These are phyloP conservation scores for Nesidiocoris tenuis DNA, from an alignment of 2,888 invertebrate species.

Conservation along the genomic window DNA sequence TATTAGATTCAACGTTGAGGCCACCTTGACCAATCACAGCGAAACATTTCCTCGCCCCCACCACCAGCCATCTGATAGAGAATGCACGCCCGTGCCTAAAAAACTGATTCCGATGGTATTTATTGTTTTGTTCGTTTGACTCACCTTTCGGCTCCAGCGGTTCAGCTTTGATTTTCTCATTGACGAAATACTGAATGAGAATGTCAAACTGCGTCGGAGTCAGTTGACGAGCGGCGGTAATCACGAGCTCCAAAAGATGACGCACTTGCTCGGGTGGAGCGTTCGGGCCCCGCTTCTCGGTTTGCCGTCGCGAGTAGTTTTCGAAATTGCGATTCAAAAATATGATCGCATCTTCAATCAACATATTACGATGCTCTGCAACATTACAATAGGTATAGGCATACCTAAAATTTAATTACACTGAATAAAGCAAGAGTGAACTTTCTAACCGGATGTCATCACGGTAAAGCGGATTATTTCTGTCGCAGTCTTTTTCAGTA, in stretches of 20 bases:
- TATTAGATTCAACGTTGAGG: too few species aligned
- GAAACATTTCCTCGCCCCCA: too few species aligned
- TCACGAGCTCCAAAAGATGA: constrained; percentile 56
- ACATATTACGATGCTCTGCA: constrained; percentile 93
- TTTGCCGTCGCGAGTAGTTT: constrained; percentile 57
- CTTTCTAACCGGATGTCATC: too few species aligned
- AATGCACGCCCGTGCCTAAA: too few species aligned
- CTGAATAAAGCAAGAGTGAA: not conserved
- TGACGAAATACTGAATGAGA: constrained; percentile 70
- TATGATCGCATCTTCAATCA: constrained; percentile 82
- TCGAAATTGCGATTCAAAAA: constrained; percentile 73
- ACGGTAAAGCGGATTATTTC: too few species aligned
- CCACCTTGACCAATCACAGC: too few species aligned
- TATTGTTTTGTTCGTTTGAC: too few species aligned
- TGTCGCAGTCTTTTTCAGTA: too few species aligned
- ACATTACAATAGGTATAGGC: constrained; percentile 38
- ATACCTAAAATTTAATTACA: not conserved
- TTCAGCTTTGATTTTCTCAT: constrained; percentile 66
- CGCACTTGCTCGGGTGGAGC: constrained; percentile 49
- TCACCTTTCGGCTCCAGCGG: constrained; percentile 64
- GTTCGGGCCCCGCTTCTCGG: constrained; percentile 57
- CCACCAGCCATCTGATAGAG: too few species aligned
- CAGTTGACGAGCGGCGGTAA: constrained; percentile 60
- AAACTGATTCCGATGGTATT: too few species aligned
- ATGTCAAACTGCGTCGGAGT: constrained; percentile 78